These are phyloP conservation scores for Dipodomys stephensi DNA, from an alignment of 2,113 vertebrate species.

Conservation along the genomic window DNA sequence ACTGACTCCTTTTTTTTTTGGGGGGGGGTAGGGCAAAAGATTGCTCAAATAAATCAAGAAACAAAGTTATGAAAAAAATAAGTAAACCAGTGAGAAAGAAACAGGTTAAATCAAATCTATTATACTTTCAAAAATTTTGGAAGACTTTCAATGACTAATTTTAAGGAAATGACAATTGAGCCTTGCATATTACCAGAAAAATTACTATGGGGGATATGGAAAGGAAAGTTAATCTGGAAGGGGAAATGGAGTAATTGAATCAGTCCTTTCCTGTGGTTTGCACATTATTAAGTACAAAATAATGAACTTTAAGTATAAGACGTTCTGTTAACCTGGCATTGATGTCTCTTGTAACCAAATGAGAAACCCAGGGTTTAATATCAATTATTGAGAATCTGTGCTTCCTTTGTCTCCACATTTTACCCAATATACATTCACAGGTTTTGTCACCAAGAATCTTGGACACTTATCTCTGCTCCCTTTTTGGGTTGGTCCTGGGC, in stretches of 20 bases:
- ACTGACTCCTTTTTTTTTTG: neutral
- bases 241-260: neutral
- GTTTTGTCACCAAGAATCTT: neutral
- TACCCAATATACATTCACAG: neutral
- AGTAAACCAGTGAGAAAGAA: neutral
- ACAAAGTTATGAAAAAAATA: neutral
- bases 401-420: neutral
- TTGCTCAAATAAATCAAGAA: conserved; percentile 42
- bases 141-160: conserved; percentile 4
- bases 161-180: conserved; percentile 4
- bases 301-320: neutral
- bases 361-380: neutral
- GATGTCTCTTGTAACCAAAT: neutral
- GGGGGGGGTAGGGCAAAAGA: neutral
- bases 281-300: neutral
- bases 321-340: neutral
- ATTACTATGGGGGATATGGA: neutral
- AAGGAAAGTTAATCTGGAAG: neutral
- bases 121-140: conserved; percentile 3
- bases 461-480: neutral
- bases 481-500: no score
- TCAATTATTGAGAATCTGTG: neutral
- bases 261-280: neutral
- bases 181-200: conserved; percentile 28
- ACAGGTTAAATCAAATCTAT: neutral